These are phyloP conservation scores for Lithophane leautieri DNA, from an alignment of 2,888 invertebrate species.

Conservation along the genomic window DNA sequence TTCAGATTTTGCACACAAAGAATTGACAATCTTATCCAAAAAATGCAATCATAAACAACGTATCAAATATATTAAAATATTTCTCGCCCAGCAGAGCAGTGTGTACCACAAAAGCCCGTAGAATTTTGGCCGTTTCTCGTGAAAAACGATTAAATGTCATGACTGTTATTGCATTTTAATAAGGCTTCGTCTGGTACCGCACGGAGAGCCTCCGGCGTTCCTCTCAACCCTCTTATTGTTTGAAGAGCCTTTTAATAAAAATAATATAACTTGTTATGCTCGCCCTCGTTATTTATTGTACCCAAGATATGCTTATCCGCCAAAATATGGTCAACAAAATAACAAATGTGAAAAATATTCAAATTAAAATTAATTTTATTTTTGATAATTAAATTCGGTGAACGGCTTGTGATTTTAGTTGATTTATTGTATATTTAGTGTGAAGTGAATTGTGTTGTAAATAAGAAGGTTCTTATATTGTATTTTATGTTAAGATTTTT, in stretches of 20 bases:
- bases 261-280: conserved; percentile 58
- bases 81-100: conserved; percentile 37
- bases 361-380: conserved; percentile 60
- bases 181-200: conserved; percentile 71
- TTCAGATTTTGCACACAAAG: neutral
- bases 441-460: conserved; percentile 37
- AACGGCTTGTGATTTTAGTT: conserved; percentile 42
- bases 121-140: conserved; percentile 72
- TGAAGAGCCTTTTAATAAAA: conserved; percentile 66
- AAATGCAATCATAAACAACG: too few relatives aligned
- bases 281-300: conserved; percentile 67
- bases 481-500: too few relatives aligned
- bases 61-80: neutral
- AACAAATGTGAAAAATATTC: conserved; percentile 66
- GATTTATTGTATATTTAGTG: conserved; percentile 55
- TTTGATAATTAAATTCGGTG: conserved; percentile 48
- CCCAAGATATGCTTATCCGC: conserved; percentile 70
- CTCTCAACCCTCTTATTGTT: conserved; percentile 68
- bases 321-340: conserved; percentile 62
- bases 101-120: conserved; percentile 53
- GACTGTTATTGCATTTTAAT: conserved; percentile 84
- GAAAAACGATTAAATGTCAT: conserved; percentile 78
- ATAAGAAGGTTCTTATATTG: neutral
- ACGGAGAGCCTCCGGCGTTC: conserved; percentile 67
- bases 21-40: neutral